Evolutionary conservation across 2,113 vertebrate species (phyloP), one percentile per base, ranked within the genome.

Genomic region (Mixornis gularis): DNA sequence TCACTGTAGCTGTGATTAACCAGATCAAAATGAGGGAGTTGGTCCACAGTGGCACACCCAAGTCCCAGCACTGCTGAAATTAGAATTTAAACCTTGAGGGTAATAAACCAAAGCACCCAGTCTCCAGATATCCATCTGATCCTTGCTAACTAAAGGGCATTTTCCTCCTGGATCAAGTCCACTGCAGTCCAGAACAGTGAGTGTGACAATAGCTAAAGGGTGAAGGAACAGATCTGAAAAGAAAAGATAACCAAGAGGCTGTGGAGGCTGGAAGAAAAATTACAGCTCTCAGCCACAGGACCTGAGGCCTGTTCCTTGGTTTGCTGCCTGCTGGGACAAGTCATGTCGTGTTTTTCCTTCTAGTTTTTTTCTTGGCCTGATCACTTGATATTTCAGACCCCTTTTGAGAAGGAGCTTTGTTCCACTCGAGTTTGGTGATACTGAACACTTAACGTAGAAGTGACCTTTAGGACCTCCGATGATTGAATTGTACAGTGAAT

Each of bases 31-130:
- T 44, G 52, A 93, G 52, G 82, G 72, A 90, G 5, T 15, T 51
- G 55, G 36, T 74, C 82, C 93, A 88, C 71, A 74, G 82, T 22
- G 90, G 92, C 95, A 95, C 95, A 91, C 93, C 94, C 94, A 85
- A 22, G 13, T 17, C 41, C 46, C 58, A 51, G 63, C 59, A 30
- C 55, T 40, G 38, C 68, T 66, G 52, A 72, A 87, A 60, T 11
- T 55, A 59, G 40, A 85, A 27, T 36, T 77, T 82, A 56, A 70
- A 87, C 22, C 38, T 53, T 1, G 1, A 40, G 53, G 64, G 27
- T 32, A 36, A 48, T 51, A 59, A 87, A 85, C 32, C 19, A 73
- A 94, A 88, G 68, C 32, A 41, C 24, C 16, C n/a, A 65, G 2
- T 20, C 51, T 66, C 78, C 76, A 86, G 76, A 82, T 51, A 60